Conservation (phyloP, 2,113 vertebrate genomes). For the Saimiri boliviensis region DNA sequence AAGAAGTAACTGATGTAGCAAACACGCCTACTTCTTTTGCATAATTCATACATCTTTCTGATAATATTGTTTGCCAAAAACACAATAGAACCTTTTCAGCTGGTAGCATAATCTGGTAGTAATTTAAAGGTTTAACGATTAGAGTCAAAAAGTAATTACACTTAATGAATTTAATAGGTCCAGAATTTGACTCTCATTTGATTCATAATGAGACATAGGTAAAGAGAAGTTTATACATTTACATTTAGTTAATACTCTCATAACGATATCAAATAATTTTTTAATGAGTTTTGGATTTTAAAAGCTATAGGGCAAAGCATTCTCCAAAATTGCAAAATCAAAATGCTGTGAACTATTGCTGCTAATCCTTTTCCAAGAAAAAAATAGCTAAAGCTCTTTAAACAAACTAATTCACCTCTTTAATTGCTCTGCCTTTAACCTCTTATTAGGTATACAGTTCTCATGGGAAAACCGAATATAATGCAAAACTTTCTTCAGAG, state of each 20-base stretch:
- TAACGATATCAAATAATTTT: constrained; percentile 17
- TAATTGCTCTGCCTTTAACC: neutral
- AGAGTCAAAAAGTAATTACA: neutral
- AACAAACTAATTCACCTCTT: neutral
- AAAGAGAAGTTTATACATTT: constrained; percentile 6
- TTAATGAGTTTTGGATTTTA: neutral
- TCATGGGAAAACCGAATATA: neutral
- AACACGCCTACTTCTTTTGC: neutral
- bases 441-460: neutral
- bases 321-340: constrained; percentile 17
- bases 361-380: constrained; percentile 3
- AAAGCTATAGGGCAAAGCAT: neutral
- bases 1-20: neutral
- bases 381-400: neutral
- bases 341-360: neutral
- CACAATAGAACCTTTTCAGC: neutral
- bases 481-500: neutral
- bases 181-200: neutral
- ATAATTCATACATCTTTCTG: neutral
- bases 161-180: neutral
- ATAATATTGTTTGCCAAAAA: neutral
- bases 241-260: neutral
- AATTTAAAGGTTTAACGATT: neutral
- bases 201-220: neutral
- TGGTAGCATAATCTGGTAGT: neutral